Evolutionary conservation across 2,797 vertebrate genomes (phyloP).

Genomic region (Lutjanus campechanus): DNA sequence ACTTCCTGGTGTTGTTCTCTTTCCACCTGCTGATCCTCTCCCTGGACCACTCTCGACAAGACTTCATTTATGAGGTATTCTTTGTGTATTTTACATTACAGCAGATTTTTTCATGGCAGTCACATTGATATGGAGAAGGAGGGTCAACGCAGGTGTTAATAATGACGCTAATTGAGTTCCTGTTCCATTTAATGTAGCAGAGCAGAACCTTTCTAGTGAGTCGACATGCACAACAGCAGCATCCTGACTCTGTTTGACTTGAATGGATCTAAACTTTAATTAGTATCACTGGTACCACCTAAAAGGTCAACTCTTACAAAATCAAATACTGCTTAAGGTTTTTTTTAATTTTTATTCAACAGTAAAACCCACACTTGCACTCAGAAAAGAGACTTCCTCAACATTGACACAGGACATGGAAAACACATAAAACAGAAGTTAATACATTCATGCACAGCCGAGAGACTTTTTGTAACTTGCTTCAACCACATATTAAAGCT

Average conservation of each 20-base stretch:
- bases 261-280: too few species aligned
- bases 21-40: conserved; percentile 89
- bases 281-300: too few species aligned
- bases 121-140: too few species aligned
- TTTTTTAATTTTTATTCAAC: too few species aligned
- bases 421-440: neutral
- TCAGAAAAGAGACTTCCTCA: neutral
- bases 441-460: neutral
- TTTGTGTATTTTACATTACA: neutral
- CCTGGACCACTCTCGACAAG: conserved; percentile 81
- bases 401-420: neutral
- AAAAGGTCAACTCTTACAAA: too few species aligned
- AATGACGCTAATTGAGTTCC: too few species aligned
- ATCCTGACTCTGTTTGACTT: too few species aligned
- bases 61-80: conserved; percentile 87
- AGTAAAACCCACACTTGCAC: too few species aligned
- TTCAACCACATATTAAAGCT: neutral
- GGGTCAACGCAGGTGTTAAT: neutral
- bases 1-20: conserved; percentile 88
- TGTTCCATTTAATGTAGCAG: too few species aligned
- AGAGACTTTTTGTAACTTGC: neutral
- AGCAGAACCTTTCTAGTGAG: too few species aligned
- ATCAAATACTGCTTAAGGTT: neutral
- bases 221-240: too few species aligned
- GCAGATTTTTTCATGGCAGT: neutral